These are phyloP conservation scores for Phrixothrix hirtus DNA, from an alignment of 2,888 invertebrate species.

Conservation along the genomic window DNA sequence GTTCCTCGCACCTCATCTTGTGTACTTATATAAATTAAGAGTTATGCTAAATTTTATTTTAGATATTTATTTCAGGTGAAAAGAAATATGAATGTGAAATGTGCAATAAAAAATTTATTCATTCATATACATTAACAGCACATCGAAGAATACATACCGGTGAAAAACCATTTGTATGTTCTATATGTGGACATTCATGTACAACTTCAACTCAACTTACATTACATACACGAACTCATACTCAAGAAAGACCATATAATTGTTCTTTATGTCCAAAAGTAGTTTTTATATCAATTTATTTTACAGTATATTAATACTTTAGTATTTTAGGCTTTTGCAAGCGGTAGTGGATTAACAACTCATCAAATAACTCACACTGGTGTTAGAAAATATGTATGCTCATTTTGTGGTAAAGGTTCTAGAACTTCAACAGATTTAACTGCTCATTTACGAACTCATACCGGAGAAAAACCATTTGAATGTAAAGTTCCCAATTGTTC, in stretches of 20 bases:
- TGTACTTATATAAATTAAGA: no score
- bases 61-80: constrained; percentile 40
- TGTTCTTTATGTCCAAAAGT: constrained; percentile 43
- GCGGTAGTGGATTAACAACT: constrained; percentile 39
- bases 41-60: no score
- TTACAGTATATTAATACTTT: not conserved
- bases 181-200: constrained; percentile 41
- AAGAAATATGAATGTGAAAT: constrained; percentile 40
- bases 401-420: constrained; percentile 40
- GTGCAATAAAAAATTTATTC: constrained; percentile 42
- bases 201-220: constrained; percentile 43
- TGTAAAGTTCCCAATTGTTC: constrained; percentile 41
- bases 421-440: constrained; percentile 40
- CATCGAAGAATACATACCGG: constrained; percentile 42
- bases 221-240: constrained; percentile 41
- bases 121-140: constrained; percentile 41
- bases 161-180: constrained; percentile 43
- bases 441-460: constrained; percentile 41
- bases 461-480: constrained; percentile 41
- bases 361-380: constrained; percentile 43
- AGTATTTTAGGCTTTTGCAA: constrained; percentile 40
- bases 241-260: constrained; percentile 42
- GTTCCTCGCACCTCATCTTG: no score
- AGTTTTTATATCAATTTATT: not conserved
- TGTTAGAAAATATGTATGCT: constrained; percentile 40